Base-by-base conservation (phyloP, 2,113 vertebrate genomes). In the Noturus placidus region DNA sequence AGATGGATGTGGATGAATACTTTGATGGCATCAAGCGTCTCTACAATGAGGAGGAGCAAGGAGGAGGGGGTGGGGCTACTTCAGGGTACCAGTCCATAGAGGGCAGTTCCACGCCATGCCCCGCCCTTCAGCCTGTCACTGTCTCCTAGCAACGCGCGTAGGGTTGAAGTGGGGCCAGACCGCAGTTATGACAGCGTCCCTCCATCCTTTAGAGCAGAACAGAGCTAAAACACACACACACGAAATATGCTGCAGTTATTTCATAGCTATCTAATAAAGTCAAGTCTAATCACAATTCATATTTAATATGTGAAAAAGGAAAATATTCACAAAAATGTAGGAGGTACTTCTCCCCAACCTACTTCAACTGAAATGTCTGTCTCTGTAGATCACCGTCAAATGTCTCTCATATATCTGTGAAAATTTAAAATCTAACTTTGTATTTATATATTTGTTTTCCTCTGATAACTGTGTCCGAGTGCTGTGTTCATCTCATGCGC, bases 1-100 rank as follows among this genome's bases (percentile, higher is more conserved):
- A 97, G 94, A 99, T 99, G 97, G 97, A 99, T 92, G 97, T 99
- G 92, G 98, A 99, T 0, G 97, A 99, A 91, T 98, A 99, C 96
- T 99, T 96, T 0, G 98, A 99, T 0, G 97, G 96, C 22, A 99
- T 99, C 95, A 99, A 99, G 87, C 96, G 97, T 52, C 97, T 99
- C 63, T 99, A 99, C 95, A 99, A 99, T 0, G 98, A 99, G 92
- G 98, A 99, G 2, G 97, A 90, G 95, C n/a, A 35, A 57, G 91
- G 91, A 91, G 90, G 93, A 91, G 63, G 94, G 90, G 57, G 91
- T 0, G 59, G 33, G 89, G 25, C 95, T 84, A 93, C 35, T 50
- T 27, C 95, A 14, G 96, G 92, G 30, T 96, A 95, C 74, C 93
- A 94, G 63, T 87, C 94, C 69, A 92, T 95, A 1, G 96, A 97